Base-by-base conservation (phyloP, 2,888 invertebrate species). In the Eilema caniola region DNA sequence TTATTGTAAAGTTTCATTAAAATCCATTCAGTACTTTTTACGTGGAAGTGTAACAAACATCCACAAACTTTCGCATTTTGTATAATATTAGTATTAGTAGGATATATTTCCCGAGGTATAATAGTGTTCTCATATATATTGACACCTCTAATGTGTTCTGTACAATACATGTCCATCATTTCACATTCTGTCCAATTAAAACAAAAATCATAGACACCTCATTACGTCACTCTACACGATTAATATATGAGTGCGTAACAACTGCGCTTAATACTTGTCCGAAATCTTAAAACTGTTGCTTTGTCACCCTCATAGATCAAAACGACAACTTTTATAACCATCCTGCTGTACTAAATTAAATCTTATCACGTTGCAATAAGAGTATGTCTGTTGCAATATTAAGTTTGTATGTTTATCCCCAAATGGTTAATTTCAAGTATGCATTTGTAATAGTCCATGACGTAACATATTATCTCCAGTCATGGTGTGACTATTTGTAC, bases 211-310 rank as follows among this genome's bases (percentile, higher is more conserved):
- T 71, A 24, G 83, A 86, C 88, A 89, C 89, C 89, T 88, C 92
- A 90, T 93, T 89, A 90, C 89, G 92, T 93, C 93, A 91, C 85
- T 92, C 88, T 83, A 76, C 93, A 88, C 90, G 86, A 90, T 92
- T 90, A 90, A 93, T 93, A 85, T 86, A 89, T 80, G 82, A 83
- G 76, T 75, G 67, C 70, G 72, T 81, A 75, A 83, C 85, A 84
- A 85, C 85, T 84, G 84, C 86, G 85, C 89, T 92, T 90, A 87
- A 90, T 91, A 89, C 90, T 89, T 89, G 92, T 92, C 92, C 88
- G 82, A 85, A 87, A 88, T 85, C 83, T 88, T 89, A 88, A 86
- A 89, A 89, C 89, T 87, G 85, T 88, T 86, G 87, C 87, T 88
- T 85, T 86, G 90, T 89, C 90, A 89, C 74, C 75, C 79, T 70